phyloP scores from a whole-genome alignment of 2,888 invertebrate species.

The Eucriotettix oculatus region DNA sequence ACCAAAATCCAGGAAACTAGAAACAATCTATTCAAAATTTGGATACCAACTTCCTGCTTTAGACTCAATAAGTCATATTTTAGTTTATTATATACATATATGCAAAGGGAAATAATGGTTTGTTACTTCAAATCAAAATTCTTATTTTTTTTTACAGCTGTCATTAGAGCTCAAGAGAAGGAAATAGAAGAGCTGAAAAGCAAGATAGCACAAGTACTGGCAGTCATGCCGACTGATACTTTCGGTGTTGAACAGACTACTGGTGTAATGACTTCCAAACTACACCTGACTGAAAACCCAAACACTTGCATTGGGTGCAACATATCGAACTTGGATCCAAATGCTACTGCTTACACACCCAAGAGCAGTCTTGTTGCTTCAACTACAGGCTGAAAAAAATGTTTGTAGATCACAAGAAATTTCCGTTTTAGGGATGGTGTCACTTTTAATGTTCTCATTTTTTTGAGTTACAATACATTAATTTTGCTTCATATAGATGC shows the following conservation, averaged over 20 bases:
- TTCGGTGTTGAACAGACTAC: slow-evolving; percentile 29
- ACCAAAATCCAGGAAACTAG: too few relatives aligned
- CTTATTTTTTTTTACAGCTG: slow-evolving; percentile 34
- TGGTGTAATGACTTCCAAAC: slow-evolving; percentile 38
- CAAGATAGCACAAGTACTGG: slow-evolving; percentile 83
- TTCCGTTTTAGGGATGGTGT: background rate
- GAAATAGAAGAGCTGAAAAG: slow-evolving; percentile 82
- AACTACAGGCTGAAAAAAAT: slow-evolving; percentile 32
- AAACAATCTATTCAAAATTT: too few relatives aligned
- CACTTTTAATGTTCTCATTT: too few relatives aligned
- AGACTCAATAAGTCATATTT: too few relatives aligned
- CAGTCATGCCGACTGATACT: slow-evolving; percentile 70
- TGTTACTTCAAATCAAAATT: background rate
- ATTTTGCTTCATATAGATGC: too few relatives aligned
- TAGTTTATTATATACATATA: too few relatives aligned
- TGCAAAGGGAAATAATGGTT: background rate
- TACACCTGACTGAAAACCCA: slow-evolving; percentile 35
- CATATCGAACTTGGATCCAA: slow-evolving; percentile 59
- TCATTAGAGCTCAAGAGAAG: slow-evolving; percentile 70
- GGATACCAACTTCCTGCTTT: too few relatives aligned
- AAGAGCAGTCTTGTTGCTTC: slow-evolving; percentile 45
- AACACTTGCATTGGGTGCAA: slow-evolving; percentile 25
- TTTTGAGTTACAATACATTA: too few relatives aligned
- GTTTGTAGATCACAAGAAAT: background rate
- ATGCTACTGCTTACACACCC: slow-evolving; percentile 83